These are phyloP conservation scores for Achatina immaculata DNA, from an alignment of 1,140 invertebrate species.

Conservation along the genomic window DNA sequence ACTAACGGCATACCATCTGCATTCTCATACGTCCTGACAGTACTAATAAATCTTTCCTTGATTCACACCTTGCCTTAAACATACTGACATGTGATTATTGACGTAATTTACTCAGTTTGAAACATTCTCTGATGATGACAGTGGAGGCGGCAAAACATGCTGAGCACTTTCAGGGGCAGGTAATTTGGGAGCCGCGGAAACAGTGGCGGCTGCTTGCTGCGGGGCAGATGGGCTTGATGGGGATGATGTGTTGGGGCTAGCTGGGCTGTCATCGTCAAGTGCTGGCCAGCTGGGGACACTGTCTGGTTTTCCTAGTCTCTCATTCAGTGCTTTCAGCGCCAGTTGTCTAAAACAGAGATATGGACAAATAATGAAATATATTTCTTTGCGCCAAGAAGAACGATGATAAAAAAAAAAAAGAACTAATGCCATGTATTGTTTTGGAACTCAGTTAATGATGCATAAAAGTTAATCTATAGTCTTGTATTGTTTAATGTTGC, in stretches of 20 bases:
- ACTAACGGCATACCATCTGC: background rate
- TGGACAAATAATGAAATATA: background rate
- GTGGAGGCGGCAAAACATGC: background rate
- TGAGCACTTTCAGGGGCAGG: conserved; percentile 45
- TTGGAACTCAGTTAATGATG: background rate
- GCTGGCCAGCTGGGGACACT: conserved; percentile 62
- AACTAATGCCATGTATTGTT: too few species aligned
- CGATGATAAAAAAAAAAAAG: too few species aligned
- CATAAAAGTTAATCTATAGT: background rate
- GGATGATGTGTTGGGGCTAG: conserved; percentile 27
- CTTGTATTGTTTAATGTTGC: background rate
- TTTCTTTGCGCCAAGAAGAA: background rate
- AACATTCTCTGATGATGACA: conserved; percentile 1
- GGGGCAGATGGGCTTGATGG: background rate
- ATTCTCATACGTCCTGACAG: background rate
- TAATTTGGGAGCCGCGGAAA: conserved; percentile 35
- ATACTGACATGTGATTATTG: background rate
- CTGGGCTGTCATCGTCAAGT: conserved; percentile 58
- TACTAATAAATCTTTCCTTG: background rate
- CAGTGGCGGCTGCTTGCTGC: background rate
- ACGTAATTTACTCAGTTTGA: background rate
- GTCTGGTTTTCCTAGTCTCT: conserved; percentile 84
- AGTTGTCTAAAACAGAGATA: conserved; percentile 82
- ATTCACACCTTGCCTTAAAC: background rate
- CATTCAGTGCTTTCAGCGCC: conserved; percentile 92